A percentile compares a stretch with the other conserved stretches of the same genome.
Evolutionary conservation across 2,797 vertebrate species (phyloP).

Genomic region (Bovichtus variegatus): DNA sequence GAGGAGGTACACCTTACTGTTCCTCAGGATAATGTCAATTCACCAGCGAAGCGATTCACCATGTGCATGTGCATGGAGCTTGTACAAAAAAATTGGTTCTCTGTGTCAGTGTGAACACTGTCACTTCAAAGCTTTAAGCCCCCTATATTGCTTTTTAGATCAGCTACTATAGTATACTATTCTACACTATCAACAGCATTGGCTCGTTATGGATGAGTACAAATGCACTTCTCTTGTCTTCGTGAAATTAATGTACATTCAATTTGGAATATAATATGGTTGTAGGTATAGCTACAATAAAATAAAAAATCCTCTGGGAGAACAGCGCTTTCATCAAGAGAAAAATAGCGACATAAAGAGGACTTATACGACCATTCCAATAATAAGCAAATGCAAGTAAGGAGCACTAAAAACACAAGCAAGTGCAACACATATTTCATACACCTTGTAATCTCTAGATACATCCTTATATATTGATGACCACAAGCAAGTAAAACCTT

Average conservation of each 20-base stretch:
- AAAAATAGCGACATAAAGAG: background rate
- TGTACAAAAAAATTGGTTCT: conserved; percentile 5
- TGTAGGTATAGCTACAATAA: background rate
- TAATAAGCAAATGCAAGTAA: background rate
- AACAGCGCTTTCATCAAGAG: background rate
- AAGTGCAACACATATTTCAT: background rate
- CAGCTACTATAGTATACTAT: background rate
- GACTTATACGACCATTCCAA: background rate
- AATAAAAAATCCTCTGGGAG: background rate
- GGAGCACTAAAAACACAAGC: background rate
- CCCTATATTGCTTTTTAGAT: background rate
- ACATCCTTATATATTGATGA: background rate
- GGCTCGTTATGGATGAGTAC: background rate
- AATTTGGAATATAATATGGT: background rate
- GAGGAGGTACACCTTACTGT: conserved; percentile 3
- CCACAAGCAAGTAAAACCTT: background rate
- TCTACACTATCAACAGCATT: background rate
- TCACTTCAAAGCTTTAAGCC: background rate
- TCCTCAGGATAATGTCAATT: conserved; percentile 28
- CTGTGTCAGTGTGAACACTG: conserved; percentile 8
- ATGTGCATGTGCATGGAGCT: background rate
- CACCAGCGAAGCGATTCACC: background rate
- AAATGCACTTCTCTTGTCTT: background rate
- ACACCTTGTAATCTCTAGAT: background rate
- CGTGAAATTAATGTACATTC: background rate